These are phyloP conservation scores for Benitochromis conjunctus DNA, from an alignment of 2,113 vertebrate genomes.

Conservation along the genomic window DNA sequence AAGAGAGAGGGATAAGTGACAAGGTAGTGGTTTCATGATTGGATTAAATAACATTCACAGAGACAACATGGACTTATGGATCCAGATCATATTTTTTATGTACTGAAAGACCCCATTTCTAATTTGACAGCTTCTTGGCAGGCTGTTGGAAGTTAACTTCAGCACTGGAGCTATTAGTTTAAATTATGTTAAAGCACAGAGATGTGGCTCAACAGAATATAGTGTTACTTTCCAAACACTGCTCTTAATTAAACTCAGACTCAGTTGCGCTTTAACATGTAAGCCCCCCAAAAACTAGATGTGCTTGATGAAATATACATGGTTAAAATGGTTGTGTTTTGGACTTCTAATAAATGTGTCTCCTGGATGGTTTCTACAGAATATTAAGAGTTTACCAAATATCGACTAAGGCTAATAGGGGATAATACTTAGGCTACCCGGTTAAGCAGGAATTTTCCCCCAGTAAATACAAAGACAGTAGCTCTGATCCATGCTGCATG, in stretches of 20 bases:
- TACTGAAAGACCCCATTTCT: constrained; percentile 1
- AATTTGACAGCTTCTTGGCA: constrained; percentile 20
- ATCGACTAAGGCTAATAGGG: background rate
- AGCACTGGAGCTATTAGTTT: background rate
- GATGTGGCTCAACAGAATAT: constrained; percentile 16
- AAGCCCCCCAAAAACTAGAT: background rate
- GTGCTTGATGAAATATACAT: constrained; percentile 42
- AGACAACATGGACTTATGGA: constrained; percentile 4
- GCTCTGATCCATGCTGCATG: background rate
- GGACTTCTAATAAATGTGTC: background rate
- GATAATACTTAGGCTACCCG: background rate
- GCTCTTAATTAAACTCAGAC: constrained; percentile 28
- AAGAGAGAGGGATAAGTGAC: background rate
- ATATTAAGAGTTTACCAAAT: constrained; percentile 15
- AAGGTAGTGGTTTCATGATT: background rate
- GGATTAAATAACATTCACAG: background rate
- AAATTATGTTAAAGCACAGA: background rate
- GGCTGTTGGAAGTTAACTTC: background rate
- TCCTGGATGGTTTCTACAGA: background rate
- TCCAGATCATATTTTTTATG: constrained; percentile 16
- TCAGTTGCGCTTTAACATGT: constrained; percentile 23
- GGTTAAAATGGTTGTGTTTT: constrained; percentile 35
- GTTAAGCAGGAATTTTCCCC: background rate
- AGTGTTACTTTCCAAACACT: constrained; percentile 43
- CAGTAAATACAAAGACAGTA: background rate